A percentile compares a stretch with the other conserved stretches of the same genome.
Evolutionary conservation across 2,113 vertebrate species (phyloP).

Genomic region (Microtus pennsylvanicus): DNA sequence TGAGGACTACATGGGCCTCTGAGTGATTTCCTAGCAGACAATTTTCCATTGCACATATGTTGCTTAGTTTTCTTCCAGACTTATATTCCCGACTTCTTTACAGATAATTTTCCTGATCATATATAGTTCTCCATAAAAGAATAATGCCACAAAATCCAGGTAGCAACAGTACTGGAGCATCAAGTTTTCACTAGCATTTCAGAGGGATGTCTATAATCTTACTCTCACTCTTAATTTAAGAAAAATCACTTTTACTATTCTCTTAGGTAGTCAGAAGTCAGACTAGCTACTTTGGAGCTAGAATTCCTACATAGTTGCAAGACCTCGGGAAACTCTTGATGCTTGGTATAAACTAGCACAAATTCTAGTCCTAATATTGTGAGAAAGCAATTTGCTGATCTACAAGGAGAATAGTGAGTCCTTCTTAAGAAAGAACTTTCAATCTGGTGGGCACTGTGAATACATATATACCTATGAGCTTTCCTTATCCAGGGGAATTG

Average conservation of each 20-base stretch:
- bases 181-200: conserved; percentile 44
- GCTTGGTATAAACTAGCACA: conserved; percentile 9
- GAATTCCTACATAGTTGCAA: not conserved
- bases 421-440: conserved; percentile 64
- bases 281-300: too few species aligned
- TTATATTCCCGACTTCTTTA: conserved; percentile 2
- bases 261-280: not conserved
- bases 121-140: conserved; percentile 44
- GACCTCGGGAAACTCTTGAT: not conserved
- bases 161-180: not conserved
- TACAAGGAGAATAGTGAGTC: conserved; percentile 13
- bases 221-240: not conserved
- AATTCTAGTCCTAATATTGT: not conserved
- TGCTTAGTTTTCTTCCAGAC: not conserved
- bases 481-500: conserved; percentile 55
- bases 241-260: conserved; percentile 36
- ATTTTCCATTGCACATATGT: conserved; percentile 26
- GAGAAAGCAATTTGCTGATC: conserved; percentile 28
- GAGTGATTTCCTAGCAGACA: conserved; percentile 43
- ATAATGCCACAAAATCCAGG: conserved; percentile 10
- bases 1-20: conserved; percentile 31
- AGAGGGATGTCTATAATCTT: not conserved
- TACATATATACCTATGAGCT: conserved; percentile 50
- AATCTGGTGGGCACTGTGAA: conserved; percentile 64
- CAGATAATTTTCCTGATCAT: conserved; percentile 34